Percentiles rank a stretch among this genome's conserved stretches.
phyloP scores from a whole-genome alignment of 2,113 vertebrate genomes.

The Buteo buteo region DNA sequence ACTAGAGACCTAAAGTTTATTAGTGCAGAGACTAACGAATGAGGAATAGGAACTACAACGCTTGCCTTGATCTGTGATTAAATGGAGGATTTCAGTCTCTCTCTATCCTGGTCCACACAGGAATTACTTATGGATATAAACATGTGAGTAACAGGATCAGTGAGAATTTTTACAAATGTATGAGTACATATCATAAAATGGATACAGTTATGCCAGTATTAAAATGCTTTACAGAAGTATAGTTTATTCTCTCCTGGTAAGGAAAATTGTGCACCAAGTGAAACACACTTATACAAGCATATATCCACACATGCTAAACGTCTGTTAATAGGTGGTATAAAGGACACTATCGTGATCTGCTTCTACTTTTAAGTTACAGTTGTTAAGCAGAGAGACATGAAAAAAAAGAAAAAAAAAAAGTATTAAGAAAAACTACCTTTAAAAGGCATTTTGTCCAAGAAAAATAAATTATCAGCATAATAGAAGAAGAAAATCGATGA shows the following conservation, averaged over 20 bases:
- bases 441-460: neutral
- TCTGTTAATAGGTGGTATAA: neutral
- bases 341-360: neutral
- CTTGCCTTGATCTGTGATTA: neutral
- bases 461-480: neutral
- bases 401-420: neutral
- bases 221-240: neutral
- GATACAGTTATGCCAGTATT: neutral
- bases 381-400: neutral
- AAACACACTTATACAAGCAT: neutral
- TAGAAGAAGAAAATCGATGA: neutral
- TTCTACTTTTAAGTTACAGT: neutral
- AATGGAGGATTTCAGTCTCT: neutral
- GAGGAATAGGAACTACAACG: neutral
- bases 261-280: neutral
- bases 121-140: neutral
- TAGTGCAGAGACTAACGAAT: neutral
- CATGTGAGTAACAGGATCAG: neutral
- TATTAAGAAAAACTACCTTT: neutral
- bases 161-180: neutral
- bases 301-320: neutral
- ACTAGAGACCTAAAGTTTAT: neutral
- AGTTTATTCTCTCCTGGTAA: neutral
- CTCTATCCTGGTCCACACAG: neutral
- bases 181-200: neutral